Evolutionary conservation across 2,113 vertebrate genomes (phyloP), one percentile per base, ranked within the genome.

Genomic region (Mirounga angustirostris): DNA sequence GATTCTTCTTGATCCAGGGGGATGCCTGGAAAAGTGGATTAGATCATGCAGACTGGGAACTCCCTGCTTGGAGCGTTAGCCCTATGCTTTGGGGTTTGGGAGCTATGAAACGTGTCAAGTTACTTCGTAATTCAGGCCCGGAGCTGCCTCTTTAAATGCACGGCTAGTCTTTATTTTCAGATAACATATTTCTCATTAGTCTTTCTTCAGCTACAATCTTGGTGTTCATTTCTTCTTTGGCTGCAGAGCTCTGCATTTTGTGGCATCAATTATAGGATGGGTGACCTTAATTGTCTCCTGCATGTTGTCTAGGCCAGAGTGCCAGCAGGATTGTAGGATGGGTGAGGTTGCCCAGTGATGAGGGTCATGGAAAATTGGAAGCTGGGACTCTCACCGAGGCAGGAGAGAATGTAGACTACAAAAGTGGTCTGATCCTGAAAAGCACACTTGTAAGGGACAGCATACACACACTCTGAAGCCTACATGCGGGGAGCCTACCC

Each of bases 11-110:
- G 43, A 83, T 52, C 28, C 28, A 59, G 26, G 43, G 40, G 30
- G 87, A 78, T n/a, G 11, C 33, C 46, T 46, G 46, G 46, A 46
- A 46, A 46, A 94, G 30, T 43, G 36, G 14, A 89, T 74, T 76
- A 84, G 28, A 67, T 82, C 12, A 93, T 52, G 63, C 56, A 69
- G 69, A 87, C 78, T 30, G 28, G 21, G 71, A 90, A 56, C 16
- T 85, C 10, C 1, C 11, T 89, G 33, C 56, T 56, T 76, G 16
- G 59, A 91, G 33, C 28, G 36, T 73, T 59, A 81, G 82, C 24
- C 78, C 79, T 89, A 89, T 69, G 84, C 33, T 97, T 92, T 74
- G 61, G 50, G 93, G 52, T 65, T 95, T 95, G 40, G 59, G 50
- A 94, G 1, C 58, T n/a, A 65, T 8, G 65, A 59, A 86, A 13